These are phyloP conservation scores for Ophthalmolycus amberensis DNA, from an alignment of 2,113 vertebrate genomes.

Conservation along the genomic window DNA sequence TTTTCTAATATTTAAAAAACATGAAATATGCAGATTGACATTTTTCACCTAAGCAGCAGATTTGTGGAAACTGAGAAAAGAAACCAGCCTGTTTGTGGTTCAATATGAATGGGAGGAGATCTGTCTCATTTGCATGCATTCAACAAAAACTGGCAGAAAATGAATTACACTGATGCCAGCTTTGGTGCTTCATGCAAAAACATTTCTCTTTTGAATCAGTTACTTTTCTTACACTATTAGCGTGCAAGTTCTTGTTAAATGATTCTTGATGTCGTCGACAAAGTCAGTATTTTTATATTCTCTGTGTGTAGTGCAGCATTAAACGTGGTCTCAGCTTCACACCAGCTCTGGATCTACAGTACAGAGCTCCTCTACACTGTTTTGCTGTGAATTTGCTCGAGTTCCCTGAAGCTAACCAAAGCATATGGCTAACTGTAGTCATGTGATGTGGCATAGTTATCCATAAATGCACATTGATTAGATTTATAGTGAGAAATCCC, in stretches of 20 bases:
- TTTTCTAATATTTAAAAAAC: neutral
- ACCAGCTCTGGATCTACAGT: conserved; percentile 8
- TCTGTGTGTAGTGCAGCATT: neutral
- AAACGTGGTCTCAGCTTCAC: neutral
- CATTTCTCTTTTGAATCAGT: neutral
- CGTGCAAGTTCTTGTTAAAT: neutral
- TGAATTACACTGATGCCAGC: neutral
- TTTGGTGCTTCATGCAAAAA: neutral
- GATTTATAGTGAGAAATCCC: conserved; percentile 39
- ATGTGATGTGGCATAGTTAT: conserved; percentile 18
- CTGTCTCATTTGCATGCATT: neutral
- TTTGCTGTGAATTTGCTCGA: conserved; percentile 2
- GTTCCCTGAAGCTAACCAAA: conserved; percentile 1
- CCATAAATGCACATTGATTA: conserved; percentile 42
- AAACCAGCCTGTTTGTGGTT: neutral
- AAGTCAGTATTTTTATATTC: neutral
- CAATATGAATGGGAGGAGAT: neutral
- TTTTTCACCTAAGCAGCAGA: conserved; percentile 18
- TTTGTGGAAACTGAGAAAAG: conserved; percentile 1
- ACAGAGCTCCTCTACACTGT: neutral
- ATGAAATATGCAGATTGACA: neutral
- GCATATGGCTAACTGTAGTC: conserved; percentile 14
- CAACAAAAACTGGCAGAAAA: neutral
- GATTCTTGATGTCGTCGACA: neutral
- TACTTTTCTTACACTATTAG: neutral